Conservation (phyloP, 2,113 vertebrate species). For the Columba livia region DNA sequence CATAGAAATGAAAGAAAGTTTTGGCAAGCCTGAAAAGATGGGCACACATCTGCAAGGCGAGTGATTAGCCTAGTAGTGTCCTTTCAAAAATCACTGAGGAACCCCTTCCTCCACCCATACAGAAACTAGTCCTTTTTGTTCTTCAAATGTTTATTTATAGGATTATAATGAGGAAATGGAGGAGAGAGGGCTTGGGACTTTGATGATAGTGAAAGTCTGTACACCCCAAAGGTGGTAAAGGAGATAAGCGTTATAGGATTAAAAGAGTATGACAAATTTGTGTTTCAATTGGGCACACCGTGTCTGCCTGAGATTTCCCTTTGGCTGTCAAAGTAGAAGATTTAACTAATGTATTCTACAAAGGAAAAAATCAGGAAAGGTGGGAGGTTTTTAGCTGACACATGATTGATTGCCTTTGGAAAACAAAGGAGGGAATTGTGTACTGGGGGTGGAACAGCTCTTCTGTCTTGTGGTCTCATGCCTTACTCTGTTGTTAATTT, state of each 20-base stretch:
- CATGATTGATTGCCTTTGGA: not conserved
- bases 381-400: not conserved
- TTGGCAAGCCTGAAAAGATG: constrained; percentile 12
- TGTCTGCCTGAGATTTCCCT: constrained; percentile 17
- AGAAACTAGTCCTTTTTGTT: constrained; percentile 44
- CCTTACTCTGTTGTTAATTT: not conserved
- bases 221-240: constrained; percentile 22
- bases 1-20: not conserved
- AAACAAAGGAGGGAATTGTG: not conserved
- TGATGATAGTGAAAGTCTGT: constrained; percentile 53
- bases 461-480: not conserved
- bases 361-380: not conserved
- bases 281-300: not conserved
- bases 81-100: constrained; percentile 23
- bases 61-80: constrained; percentile 34
- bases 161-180: constrained; percentile 29
- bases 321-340: not conserved
- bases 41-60: not conserved
- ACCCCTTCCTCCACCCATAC: not conserved
- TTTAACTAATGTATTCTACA: constrained; percentile 30
- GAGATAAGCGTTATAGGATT: constrained; percentile 62
- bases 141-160: constrained; percentile 53
- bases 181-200: constrained; percentile 39
- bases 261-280: constrained; percentile 27
- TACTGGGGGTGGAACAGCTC: not conserved